These are phyloP conservation scores for Athene cunicularia DNA, from an alignment of 2,113 vertebrate genomes.

Conservation along the genomic window DNA sequence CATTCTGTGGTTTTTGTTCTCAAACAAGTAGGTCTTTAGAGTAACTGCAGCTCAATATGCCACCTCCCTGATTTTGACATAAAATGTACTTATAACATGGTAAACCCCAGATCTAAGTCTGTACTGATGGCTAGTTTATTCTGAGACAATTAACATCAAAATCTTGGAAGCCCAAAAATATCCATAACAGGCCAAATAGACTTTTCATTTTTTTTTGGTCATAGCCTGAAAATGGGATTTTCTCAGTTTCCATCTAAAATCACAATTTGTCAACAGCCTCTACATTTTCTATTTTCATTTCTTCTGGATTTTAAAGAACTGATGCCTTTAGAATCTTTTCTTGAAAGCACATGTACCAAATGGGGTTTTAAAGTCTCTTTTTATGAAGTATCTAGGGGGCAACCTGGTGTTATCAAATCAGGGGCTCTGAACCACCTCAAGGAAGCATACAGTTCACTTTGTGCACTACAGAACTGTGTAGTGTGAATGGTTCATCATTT, in stretches of 20 bases:
- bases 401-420: background rate
- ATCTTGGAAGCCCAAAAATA: background rate
- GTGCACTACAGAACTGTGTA: background rate
- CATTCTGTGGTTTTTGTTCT: background rate
- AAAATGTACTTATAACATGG: background rate
- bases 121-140: background rate
- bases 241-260: background rate
- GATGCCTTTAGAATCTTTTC: background rate
- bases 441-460: background rate
- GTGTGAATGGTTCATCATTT: background rate
- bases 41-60: background rate
- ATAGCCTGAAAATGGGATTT: background rate
- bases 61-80: background rate
- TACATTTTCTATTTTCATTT: background rate
- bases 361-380: background rate
- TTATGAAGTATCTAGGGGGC: background rate
- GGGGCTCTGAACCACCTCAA: background rate
- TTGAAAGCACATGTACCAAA: background rate
- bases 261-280: background rate
- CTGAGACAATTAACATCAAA: background rate
- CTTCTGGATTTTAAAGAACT: background rate
- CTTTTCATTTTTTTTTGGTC: background rate
- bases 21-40: background rate
- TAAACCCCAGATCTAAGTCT: background rate
- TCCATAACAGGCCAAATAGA: background rate